Evolutionary conservation across 1,140 invertebrate species (phyloP).

Genomic region (Lordiphosa collinella): DNA sequence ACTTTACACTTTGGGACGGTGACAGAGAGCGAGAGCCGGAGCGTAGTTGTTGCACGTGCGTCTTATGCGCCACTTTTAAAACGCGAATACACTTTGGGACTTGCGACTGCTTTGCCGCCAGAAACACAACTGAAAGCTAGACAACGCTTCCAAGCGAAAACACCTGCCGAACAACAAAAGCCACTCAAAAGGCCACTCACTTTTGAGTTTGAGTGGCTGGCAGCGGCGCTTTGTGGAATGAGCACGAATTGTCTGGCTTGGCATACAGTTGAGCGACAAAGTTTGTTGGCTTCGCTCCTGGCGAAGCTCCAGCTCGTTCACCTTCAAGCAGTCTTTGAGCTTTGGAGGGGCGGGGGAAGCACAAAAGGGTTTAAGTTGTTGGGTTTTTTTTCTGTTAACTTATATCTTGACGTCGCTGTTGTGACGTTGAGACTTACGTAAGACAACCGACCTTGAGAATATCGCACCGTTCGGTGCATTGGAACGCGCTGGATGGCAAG

Average conservation of each 20-base stretch:
- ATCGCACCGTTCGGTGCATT: conserved; percentile 7
- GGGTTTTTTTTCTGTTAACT: conserved; percentile 35
- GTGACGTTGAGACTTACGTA: conserved; percentile 57
- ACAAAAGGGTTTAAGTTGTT: conserved; percentile 40
- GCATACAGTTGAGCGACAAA: conserved; percentile 21
- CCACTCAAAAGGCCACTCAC: conserved; percentile 28
- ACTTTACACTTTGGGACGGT: conserved; percentile 65
- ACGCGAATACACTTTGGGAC: conserved; percentile 27
- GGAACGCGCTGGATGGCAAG: conserved; percentile 25
- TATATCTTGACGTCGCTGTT: conserved; percentile 24
- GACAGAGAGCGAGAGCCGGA: conserved; percentile 3
- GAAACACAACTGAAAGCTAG: conserved; percentile 54
- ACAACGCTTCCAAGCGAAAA: conserved; percentile 15
- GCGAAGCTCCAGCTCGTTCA: conserved; percentile 45
- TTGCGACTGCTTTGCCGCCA: conserved; percentile 36
- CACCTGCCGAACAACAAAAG: conserved; percentile 23
- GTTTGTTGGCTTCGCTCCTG: conserved; percentile 70
- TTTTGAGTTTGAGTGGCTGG: conserved; percentile 13
- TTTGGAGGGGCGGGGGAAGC: neutral
- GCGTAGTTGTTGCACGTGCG: conserved; percentile 49
- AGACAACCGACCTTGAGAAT: conserved; percentile 50
- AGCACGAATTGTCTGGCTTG: conserved; percentile 35
- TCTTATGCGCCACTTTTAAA: conserved; percentile 23
- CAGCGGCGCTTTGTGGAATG: conserved; percentile 29
- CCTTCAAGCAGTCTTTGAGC: conserved; percentile 42